phyloP scores from a whole-genome alignment of 2,888 invertebrate species.

The Acleris holmiana region DNA sequence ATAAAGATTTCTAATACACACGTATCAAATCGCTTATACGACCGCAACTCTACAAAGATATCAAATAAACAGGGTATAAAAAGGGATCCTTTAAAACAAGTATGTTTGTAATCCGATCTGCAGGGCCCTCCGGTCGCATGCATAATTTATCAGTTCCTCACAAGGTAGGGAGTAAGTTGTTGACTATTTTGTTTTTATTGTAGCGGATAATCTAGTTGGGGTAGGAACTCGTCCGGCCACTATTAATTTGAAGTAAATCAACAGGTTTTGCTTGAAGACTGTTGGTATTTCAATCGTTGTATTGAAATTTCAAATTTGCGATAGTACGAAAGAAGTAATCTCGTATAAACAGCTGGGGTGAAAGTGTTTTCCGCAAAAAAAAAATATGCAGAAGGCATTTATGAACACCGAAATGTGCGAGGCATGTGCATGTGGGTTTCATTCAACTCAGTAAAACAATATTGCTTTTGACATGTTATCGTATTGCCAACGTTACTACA shows the following conservation, averaged over 20 bases:
- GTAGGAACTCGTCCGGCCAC: slow-evolving; percentile 18
- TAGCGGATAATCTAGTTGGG: slow-evolving; percentile 11
- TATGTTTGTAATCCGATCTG: slow-evolving; percentile 21
- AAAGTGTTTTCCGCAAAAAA: too few relatives aligned
- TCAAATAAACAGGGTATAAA: slow-evolving; percentile 20
- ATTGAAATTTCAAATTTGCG: too few relatives aligned
- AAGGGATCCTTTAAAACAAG: slow-evolving; percentile 9
- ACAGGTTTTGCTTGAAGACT: slow-evolving; percentile 17
- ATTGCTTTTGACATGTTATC: too few relatives aligned
- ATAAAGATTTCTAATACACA: neutral
- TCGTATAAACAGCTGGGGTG: too few relatives aligned
- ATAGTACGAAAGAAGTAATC: too few relatives aligned
- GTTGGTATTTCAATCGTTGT: neutral
- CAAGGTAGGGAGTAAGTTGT: slow-evolving; percentile 11
- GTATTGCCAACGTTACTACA: too few relatives aligned
- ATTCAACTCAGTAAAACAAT: too few relatives aligned
- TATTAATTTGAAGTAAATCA: slow-evolving; percentile 23
- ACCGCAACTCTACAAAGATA: slow-evolving; percentile 13
- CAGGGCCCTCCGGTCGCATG: slow-evolving; percentile 6
- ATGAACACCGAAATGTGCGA: too few relatives aligned
- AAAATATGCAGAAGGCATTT: too few relatives aligned
- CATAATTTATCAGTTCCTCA: slow-evolving; percentile 17
- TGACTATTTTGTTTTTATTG: slow-evolving; percentile 24
- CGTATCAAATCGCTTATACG: slow-evolving; percentile 3
- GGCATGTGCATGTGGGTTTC: too few relatives aligned